Evolutionary conservation across 2,797 vertebrate genomes (phyloP), one percentile per base, ranked within the genome.

Genomic region (Cygnus olor): DNA sequence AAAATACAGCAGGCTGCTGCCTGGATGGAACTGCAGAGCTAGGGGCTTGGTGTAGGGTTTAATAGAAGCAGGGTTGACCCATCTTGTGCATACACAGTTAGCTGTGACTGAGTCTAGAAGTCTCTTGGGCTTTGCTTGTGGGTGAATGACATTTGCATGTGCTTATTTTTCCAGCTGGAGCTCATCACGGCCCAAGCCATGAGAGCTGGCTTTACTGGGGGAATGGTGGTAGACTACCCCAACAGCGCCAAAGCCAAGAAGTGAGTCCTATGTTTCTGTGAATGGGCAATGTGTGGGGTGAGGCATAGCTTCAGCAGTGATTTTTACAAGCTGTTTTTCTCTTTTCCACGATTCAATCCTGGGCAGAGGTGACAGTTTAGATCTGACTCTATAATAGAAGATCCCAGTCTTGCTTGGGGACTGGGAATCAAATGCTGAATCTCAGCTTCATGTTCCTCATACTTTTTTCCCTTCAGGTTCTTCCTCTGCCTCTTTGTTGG

Each of bases 161-260:
- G 27, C 38, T 97, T 16, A 44, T 84, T 54, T 66, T 91, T 24
- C n/a, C 95, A 99, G 99, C 95, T 99, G 95, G 99, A 99, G 95
- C 97, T 99, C 92, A 99, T 99, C 94, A 99, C 99, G 0, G 84
- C 98, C 6, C 99, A 99, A 93, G 99, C 99, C 68, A 99, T 99
- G 97, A 98, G 94, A 94, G 99, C 99, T 4, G 99, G 99, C 58
- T 99, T 99, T 97, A 99, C 98, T 0, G 99, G 99, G 6, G 99
- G 99, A 9, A 98, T 99, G 98, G 99, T 99, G 86, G 98, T 99
- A 40, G 99, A 99, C 97, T 99, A 99, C 88, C 99, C 99, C 80
- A 99, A 99, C 98, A 99, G 99, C 19, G 97, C 98, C 97, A 99
- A 99, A 96, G 99, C 99, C 12, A 99, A 99, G 97, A 99, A 99